Conservation (phyloP, 2,113 vertebrate species). For the Epinephelus moara region DNA sequence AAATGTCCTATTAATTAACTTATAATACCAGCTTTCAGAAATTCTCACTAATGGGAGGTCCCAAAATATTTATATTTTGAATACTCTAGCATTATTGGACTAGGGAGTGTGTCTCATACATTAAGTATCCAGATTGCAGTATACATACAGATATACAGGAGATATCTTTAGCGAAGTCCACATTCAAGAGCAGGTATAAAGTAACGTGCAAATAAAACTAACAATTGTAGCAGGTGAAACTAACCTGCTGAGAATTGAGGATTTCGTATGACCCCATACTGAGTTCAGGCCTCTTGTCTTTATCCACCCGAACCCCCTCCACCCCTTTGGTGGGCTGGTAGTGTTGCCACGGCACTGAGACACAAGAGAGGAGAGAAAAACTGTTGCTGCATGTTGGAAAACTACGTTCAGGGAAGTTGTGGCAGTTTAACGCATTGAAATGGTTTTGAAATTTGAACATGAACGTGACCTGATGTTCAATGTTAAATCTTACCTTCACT, state of each 20-base stretch:
- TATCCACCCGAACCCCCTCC: slow-evolving; percentile 74
- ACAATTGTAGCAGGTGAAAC: neutral
- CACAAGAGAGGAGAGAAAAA: neutral
- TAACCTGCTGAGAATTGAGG: slow-evolving; percentile 73
- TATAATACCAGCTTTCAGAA: neutral
- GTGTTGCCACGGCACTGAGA: slow-evolving; percentile 83
- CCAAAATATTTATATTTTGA: neutral
- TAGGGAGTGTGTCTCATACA: neutral
- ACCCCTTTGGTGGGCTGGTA: slow-evolving; percentile 82
- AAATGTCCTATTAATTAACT: neutral
- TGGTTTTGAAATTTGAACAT: neutral
- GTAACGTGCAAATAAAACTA: neutral
- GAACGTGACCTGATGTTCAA: too few species aligned
- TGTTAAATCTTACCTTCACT: slow-evolving; percentile 74
- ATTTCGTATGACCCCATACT: slow-evolving; percentile 85
- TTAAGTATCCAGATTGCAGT: neutral
- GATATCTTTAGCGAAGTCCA: neutral
- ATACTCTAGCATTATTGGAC: neutral
- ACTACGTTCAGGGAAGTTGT: neutral
- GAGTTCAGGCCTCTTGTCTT: slow-evolving; percentile 80
- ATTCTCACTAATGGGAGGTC: neutral
- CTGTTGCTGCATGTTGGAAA: neutral
- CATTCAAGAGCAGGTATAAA: neutral
- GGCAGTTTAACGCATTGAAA: neutral
- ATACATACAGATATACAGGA: neutral